These are phyloP conservation scores for Phalacrocorax brasilianus DNA, from an alignment of 2,113 vertebrate genomes.

Conservation along the genomic window DNA sequence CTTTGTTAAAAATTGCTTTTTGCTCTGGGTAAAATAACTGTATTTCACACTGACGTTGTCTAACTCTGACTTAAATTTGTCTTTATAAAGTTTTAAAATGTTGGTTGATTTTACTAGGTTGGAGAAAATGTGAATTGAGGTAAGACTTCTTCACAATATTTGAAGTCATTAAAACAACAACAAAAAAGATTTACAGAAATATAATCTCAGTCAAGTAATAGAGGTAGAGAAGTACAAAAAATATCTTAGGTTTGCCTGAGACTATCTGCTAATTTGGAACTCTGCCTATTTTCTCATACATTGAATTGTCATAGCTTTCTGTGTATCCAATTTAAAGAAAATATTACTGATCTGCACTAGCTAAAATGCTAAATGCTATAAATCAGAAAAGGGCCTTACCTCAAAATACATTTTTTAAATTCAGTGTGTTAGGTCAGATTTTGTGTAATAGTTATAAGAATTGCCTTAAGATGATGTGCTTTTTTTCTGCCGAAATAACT, in stretches of 20 bases:
- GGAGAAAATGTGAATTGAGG: neutral
- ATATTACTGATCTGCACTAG: neutral
- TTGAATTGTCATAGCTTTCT: neutral
- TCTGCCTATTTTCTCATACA: neutral
- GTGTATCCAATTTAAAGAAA: neutral
- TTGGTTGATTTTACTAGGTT: neutral
- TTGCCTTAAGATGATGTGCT: neutral
- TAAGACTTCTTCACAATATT: neutral
- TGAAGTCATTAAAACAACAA: neutral
- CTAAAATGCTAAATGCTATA: neutral
- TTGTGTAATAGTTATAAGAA: neutral
- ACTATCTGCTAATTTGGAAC: neutral
- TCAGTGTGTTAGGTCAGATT: neutral
- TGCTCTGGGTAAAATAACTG: neutral
- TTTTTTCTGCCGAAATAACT: neutral
- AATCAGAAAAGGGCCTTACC: neutral
- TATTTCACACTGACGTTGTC: neutral
- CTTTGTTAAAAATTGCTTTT: neutral
- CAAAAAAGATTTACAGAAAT: neutral
- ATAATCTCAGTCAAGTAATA: neutral
- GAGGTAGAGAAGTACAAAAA: neutral
- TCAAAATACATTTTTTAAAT: neutral
- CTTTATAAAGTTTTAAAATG: neutral
- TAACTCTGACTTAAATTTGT: neutral
- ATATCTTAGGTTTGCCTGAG: neutral